phyloP scores from a whole-genome alignment of 1,140 invertebrate genomes.

The Scaptodrosophila lebanonensis region DNA sequence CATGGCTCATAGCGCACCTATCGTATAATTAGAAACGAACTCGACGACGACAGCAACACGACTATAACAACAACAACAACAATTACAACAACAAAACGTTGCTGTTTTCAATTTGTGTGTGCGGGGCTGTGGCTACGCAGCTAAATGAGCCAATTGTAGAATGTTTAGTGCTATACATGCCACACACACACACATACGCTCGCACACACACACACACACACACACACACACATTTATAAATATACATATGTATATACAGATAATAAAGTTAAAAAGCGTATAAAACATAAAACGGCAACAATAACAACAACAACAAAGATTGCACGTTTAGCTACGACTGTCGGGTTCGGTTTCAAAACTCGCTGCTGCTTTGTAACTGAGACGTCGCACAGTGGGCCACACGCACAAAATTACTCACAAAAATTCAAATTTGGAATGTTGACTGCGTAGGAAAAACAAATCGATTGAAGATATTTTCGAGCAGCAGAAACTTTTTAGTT shows the following conservation, averaged over 20 bases:
- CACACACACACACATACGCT: constrained; percentile 19
- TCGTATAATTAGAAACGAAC: constrained; percentile 72
- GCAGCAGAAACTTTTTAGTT: no score
- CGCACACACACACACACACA: constrained; percentile 2
- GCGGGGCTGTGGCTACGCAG: constrained; percentile 42
- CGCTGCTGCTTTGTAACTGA: no score
- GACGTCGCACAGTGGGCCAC: no score
- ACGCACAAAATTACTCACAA: no score
- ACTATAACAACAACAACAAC: constrained; percentile 28
- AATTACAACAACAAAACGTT: background rate
- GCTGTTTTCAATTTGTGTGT: constrained; percentile 2
- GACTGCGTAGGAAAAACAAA: no score
- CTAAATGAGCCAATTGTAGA: constrained; percentile 66
- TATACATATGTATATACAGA: constrained; percentile 6
- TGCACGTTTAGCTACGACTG: background rate
- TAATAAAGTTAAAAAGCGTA: constrained; percentile 8
- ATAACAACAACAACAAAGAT: constrained; percentile 16
- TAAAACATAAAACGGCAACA: background rate
- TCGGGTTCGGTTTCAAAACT: no score
- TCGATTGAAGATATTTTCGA: no score
- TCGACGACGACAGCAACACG: constrained; percentile 53
- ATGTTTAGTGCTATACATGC: constrained; percentile 28
- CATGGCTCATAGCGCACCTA: constrained; percentile 70
- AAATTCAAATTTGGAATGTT: no score
- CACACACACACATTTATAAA: background rate